phyloP scores from a whole-genome alignment of 2,888 invertebrate species.

The Acleris cristana region DNA sequence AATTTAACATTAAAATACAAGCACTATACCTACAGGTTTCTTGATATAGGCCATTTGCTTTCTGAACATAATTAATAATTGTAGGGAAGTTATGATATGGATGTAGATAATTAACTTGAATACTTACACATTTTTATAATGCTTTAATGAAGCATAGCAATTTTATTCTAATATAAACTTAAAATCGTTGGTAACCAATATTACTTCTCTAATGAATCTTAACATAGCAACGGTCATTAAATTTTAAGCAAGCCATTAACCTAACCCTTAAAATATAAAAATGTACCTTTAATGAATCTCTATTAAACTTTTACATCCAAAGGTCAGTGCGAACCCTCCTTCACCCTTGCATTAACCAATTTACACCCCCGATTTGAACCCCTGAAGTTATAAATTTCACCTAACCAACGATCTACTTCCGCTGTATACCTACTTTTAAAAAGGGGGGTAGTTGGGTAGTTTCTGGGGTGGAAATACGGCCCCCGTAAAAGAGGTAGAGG shows the following conservation, averaged over 20 bases:
- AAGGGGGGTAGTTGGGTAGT: slow-evolving; percentile 52
- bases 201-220: slow-evolving; percentile 15
- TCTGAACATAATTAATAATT: no score
- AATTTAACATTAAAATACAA: no score
- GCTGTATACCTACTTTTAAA: slow-evolving; percentile 67
- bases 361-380: slow-evolving; percentile 65
- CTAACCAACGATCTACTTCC: slow-evolving; percentile 78
- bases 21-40: no score
- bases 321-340: slow-evolving; percentile 40
- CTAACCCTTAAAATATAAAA: slow-evolving; percentile 31
- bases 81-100: no score
- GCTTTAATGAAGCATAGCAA: no score
- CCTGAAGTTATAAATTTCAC: slow-evolving; percentile 66
- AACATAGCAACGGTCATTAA: slow-evolving; percentile 19
- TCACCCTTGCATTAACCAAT: slow-evolving; percentile 67
- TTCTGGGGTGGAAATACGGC: slow-evolving; percentile 54
- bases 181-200: slow-evolving; percentile 7
- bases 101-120: no score
- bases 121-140: no score
- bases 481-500: slow-evolving; percentile 49
- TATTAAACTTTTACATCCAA: slow-evolving; percentile 34
- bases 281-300: slow-evolving; percentile 34
- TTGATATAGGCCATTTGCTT: no score
- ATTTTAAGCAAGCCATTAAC: slow-evolving; percentile 27
- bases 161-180: no score